phyloP scores from a whole-genome alignment of 2,113 vertebrate genomes.

The Opisthocomus hoazin region DNA sequence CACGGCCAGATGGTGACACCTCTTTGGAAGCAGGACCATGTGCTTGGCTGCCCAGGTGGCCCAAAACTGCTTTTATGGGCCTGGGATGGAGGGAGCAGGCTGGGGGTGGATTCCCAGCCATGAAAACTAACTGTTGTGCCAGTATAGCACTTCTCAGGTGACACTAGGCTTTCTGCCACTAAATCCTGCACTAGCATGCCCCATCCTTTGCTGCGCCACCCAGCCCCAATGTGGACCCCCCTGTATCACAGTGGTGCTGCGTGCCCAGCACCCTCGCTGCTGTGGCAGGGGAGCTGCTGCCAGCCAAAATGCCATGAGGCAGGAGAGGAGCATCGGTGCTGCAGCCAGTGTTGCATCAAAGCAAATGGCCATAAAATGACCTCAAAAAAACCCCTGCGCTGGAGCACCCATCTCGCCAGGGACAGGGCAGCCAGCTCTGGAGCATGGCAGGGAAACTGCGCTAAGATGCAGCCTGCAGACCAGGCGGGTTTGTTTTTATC shows the following conservation, averaged over 20 bases:
- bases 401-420: background rate
- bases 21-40: background rate
- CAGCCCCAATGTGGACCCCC: background rate
- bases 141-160: background rate
- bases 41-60: background rate
- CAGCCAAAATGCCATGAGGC: background rate
- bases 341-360: background rate
- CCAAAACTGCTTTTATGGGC: background rate
- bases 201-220: background rate
- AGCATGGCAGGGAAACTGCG: accelerated
- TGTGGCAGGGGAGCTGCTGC: background rate
- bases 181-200: background rate
- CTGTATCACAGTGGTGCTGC: background rate
- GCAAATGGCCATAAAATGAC: background rate
- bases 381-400: background rate
- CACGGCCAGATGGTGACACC: background rate
- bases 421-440: background rate
- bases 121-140: background rate
- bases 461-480: background rate
- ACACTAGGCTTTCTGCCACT: background rate
- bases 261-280: background rate
- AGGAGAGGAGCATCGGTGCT: background rate
- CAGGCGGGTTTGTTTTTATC: background rate
- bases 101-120: background rate
- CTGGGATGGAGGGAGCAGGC: background rate